phyloP scores from a whole-genome alignment of 2,888 invertebrate species.

The Oscheius onirici region DNA sequence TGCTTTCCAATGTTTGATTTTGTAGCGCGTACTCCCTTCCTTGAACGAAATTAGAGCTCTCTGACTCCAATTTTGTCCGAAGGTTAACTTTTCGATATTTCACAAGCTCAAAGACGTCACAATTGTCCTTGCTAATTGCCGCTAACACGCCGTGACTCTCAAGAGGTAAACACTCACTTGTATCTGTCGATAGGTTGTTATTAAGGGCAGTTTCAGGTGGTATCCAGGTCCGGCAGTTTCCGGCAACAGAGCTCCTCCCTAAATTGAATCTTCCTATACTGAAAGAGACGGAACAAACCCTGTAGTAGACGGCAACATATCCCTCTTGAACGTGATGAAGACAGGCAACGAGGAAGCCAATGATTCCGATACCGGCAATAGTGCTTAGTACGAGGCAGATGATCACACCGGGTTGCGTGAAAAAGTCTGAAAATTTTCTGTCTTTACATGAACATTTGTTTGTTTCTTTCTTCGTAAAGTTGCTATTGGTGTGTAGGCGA shows the following conservation, averaged over 20 bases:
- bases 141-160: too few species aligned
- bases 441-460: too few species aligned
- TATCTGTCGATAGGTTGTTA: conserved; percentile 23
- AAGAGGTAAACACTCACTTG: neutral
- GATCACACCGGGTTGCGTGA: neutral
- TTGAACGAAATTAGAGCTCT: too few species aligned
- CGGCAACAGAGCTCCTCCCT: conserved; percentile 16
- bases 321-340: conserved; percentile 18
- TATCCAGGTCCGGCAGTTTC: conserved; percentile 19
- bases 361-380: neutral
- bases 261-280: neutral
- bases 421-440: neutral
- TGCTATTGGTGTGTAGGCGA: too few species aligned
- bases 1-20: too few species aligned
- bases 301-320: conserved; percentile 15
- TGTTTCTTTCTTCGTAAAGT: too few species aligned
- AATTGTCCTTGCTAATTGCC: neutral
- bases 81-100: too few species aligned
- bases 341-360: neutral
- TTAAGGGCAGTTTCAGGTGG: conserved; percentile 6
- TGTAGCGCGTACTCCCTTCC: too few species aligned
- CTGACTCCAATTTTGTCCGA: too few species aligned
- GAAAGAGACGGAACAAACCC: neutral
- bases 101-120: too few species aligned
- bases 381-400: neutral